Conservation (phyloP, 2,113 vertebrate species). For the Ceyx cyanopectus region DNA sequence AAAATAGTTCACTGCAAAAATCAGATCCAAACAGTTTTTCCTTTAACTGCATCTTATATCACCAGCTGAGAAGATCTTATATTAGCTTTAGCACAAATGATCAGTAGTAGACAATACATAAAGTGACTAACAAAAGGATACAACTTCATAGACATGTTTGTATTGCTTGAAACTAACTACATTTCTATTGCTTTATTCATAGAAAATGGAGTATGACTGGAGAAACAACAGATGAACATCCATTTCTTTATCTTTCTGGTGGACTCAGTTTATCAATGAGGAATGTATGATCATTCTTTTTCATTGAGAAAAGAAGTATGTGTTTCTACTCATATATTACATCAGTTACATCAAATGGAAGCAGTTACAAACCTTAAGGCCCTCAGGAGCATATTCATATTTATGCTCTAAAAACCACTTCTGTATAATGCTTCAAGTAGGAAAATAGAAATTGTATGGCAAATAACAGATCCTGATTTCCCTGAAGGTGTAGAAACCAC, state of each 20-base stretch:
- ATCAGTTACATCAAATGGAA: neutral
- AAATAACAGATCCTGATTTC: neutral
- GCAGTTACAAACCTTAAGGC: neutral
- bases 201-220: neutral
- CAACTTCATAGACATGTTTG: neutral
- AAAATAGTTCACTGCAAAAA: neutral
- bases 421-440: neutral
- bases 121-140: neutral
- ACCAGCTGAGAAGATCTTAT: neutral
- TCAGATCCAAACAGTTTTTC: neutral
- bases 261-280: neutral
- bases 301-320: neutral
- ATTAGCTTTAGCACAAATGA: neutral
- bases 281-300: neutral
- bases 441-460: neutral
- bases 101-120: neutral
- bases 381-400: neutral
- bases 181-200: neutral
- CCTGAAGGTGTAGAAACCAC: neutral
- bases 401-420: neutral
- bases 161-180: neutral
- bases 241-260: neutral
- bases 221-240: neutral
- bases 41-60: neutral
- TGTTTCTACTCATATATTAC: neutral